Conservation (phyloP, 2,113 vertebrate species). For the Prinia subflava region DNA sequence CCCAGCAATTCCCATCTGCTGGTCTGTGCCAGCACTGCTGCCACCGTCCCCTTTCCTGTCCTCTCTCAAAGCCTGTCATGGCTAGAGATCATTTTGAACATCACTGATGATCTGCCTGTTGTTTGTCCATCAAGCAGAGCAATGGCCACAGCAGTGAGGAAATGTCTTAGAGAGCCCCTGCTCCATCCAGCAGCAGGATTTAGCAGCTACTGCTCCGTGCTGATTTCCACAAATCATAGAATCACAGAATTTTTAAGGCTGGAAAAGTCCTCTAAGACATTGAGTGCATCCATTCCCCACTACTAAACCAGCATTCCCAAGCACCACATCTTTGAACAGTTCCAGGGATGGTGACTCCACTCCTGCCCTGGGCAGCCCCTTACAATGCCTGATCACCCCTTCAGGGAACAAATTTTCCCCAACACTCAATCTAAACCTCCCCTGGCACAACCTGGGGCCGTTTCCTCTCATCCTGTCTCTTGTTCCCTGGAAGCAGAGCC, state of each 20-base stretch:
- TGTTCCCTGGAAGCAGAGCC: not conserved
- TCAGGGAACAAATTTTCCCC: not conserved
- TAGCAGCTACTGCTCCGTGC: not conserved
- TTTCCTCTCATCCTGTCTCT: not conserved
- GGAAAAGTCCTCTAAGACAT: not conserved
- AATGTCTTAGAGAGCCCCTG: not conserved
- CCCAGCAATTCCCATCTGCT: not conserved
- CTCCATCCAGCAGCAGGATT: not conserved
- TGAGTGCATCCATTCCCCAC: not conserved
- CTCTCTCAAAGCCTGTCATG: not conserved
- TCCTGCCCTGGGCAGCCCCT: not conserved
- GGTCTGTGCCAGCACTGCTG: not conserved
- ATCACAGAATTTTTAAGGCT: not conserved
- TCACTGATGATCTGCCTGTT: not conserved
- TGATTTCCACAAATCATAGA: not conserved
- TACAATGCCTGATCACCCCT: not conserved
- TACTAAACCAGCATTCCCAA: not conserved
- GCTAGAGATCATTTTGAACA: not conserved
- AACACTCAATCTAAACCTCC: not conserved
- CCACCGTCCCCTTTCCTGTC: not conserved
- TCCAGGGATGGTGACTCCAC: not conserved
- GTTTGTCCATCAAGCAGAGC: not conserved
- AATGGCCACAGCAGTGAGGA: not conserved
- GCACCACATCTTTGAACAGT: not conserved
- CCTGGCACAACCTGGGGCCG: not conserved